Percentiles rank a stretch among this genome's conserved stretches.
Conservation (phyloP, 2,113 vertebrate genomes). For the Petrocephalus zakoni region DNA sequence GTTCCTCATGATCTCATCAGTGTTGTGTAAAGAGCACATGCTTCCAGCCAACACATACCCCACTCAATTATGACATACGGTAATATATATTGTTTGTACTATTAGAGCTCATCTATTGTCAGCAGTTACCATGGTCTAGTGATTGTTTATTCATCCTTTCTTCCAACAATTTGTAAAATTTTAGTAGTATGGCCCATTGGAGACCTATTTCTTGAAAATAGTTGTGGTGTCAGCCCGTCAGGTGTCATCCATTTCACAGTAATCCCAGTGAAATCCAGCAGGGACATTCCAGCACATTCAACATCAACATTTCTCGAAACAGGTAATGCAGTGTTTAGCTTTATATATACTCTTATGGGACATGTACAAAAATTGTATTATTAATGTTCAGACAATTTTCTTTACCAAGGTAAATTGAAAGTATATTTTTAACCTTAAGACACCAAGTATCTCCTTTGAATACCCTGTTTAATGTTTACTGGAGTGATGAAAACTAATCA, state of each 20-base stretch:
- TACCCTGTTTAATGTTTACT: not conserved
- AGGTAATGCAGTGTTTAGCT: too few relatives aligned
- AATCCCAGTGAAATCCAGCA: not conserved
- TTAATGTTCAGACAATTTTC: too few relatives aligned
- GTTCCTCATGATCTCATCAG: not conserved
- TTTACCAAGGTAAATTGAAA: too few relatives aligned
- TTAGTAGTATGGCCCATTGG: too few relatives aligned
- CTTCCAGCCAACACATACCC: not conserved
- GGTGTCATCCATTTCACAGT: too few relatives aligned
- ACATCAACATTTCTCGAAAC: not conserved
- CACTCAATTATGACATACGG: not conserved
- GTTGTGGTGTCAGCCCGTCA: not conserved
- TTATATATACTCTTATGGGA: not conserved
- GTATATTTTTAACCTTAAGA: not conserved
- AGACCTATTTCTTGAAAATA: not conserved
- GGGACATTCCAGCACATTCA: not conserved
- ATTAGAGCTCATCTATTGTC: not conserved
- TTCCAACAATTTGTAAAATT: too few relatives aligned
- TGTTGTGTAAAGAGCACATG: not conserved
- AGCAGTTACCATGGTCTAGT: not conserved
- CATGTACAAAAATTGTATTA: not conserved
- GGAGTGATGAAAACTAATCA: not conserved
- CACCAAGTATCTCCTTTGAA: too few relatives aligned
- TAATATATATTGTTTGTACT: not conserved
- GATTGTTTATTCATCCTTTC: not conserved